These are phyloP conservation scores for Malacoctenus gilli DNA, from an alignment of 2,797 vertebrate species.

Conservation along the genomic window DNA sequence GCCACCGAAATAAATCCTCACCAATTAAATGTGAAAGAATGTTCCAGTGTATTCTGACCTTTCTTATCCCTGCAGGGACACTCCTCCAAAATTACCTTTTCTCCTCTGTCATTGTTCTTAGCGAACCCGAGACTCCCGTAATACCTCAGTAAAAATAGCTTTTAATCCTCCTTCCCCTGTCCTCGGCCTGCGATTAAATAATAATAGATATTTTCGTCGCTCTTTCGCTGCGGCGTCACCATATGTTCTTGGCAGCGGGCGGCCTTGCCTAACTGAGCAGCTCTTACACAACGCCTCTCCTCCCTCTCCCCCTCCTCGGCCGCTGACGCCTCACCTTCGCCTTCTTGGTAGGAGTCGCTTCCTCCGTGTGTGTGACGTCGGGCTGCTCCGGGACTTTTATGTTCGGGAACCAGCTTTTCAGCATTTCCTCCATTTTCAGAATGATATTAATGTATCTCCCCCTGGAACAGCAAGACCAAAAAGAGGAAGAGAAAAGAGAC, in stretches of 20 bases:
- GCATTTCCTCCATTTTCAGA: conserved; percentile 86
- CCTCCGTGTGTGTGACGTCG: conserved; percentile 62
- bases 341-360: conserved; percentile 76
- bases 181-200: conserved; percentile 70
- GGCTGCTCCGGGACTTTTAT: conserved; percentile 75
- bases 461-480: conserved; percentile 43
- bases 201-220: conserved; percentile 67
- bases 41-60: conserved; percentile 55
- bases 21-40: conserved; percentile 55
- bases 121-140: conserved; percentile 66
- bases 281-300: conserved; percentile 43
- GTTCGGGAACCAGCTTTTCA: conserved; percentile 86
- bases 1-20: conserved; percentile 45
- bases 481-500: conserved; percentile 1
- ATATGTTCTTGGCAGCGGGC: conserved; percentile 47
- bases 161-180: conserved; percentile 68
- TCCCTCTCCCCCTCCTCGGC: not conserved
- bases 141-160: conserved; percentile 71
- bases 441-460: conserved; percentile 83
- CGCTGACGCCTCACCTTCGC: conserved; percentile 81
- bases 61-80: conserved; percentile 43
- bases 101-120: conserved; percentile 66
- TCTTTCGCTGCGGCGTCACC: conserved; percentile 39
- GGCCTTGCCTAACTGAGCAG: conserved; percentile 13
- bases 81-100: conserved; percentile 67